Evolutionary conservation across 2,888 invertebrate genomes (phyloP), one percentile per base, ranked within the genome.

Genomic region (Athalia rosae): DNA sequence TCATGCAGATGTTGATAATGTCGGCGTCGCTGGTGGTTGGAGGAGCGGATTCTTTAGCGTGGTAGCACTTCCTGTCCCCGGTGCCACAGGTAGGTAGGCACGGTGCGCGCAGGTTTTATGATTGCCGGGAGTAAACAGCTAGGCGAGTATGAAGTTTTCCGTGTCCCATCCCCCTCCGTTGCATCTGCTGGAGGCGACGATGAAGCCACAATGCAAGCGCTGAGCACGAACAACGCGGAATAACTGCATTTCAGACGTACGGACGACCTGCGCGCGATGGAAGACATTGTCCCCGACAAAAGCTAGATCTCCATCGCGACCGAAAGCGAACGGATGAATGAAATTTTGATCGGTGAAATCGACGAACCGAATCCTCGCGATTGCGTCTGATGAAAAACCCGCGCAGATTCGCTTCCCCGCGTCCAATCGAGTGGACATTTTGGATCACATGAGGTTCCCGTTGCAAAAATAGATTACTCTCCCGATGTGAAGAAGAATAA

Each of bases 241-340:
- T 64, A 64, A 45, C 47, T 64, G 13, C 13, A 80, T 85, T 85
- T 85, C 84, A 85, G 80, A 79, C 82, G 84, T 84, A 84, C 66
- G 79, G 2, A 74, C 50, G 47, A 66, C 28, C 13, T 48, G 48
- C 4, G 50, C 76, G 6, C n/a, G 15, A n/a, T 53, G 15, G 15
- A 53, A 53, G 53, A 11, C 53, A 53, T 53, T 11, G 53, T 4
- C n/a, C 28, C 28, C 53, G 53, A 53, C 8, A 3, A 53, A 53
- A 8, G 28, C 28, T 28, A 28, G 28, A 28, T 28, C 28, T 28
- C 2, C 28, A 28, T 28, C 0, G 28, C 28, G 28, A 28, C 28
- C 28, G 28, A n/a, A n/a, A n/a, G n/a, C n/a, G n/a, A n/a, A n/a
- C 28, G 28, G 28, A 28, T 28, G 1, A 28, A 28, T 28, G 28